A percentile compares a stretch with the other conserved stretches of the same genome.
Evolutionary conservation across 2,113 vertebrate species (phyloP).

Genomic region (Callipepla californica): DNA sequence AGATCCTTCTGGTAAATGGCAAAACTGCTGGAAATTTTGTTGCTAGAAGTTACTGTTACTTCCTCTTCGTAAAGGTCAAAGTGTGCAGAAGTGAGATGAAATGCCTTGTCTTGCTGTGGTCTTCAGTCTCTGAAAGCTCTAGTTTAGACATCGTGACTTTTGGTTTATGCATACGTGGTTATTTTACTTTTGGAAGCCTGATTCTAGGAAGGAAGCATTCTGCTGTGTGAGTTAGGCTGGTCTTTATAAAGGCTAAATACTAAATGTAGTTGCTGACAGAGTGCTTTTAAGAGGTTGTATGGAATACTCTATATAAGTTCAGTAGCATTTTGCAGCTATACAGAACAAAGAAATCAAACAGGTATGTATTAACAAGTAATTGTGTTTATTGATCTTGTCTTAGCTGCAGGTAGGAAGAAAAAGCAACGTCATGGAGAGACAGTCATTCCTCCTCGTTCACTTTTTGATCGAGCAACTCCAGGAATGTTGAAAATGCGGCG

Average conservation of each 20-base stretch:
- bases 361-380: not conserved
- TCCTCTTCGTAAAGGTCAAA: not conserved
- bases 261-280: not conserved
- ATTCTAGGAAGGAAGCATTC: not conserved
- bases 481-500: constrained; percentile 90
- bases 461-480: constrained; percentile 88
- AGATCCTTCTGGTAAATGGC: constrained; percentile 84
- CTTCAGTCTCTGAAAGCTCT: not conserved
- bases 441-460: constrained; percentile 91
- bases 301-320: fast-evolving
- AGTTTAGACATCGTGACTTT: not conserved
- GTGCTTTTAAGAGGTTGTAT: not conserved
- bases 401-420: constrained; percentile 89
- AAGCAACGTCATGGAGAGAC: constrained; percentile 92
- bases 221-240: not conserved
- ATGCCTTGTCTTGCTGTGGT: not conserved
- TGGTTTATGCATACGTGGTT: fast-evolving
- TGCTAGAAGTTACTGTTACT: not conserved
- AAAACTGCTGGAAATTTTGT: not conserved
- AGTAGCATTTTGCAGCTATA: not conserved
- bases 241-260: not conserved
- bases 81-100: not conserved
- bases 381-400: not conserved
- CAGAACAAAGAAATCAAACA: not conserved
- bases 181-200: not conserved